A percentile compares a stretch with the other conserved stretches of the same genome.
These are phyloP conservation scores for Cheilosia grossa DNA, from an alignment of 2,888 invertebrate genomes.

Conservation along the genomic window DNA sequence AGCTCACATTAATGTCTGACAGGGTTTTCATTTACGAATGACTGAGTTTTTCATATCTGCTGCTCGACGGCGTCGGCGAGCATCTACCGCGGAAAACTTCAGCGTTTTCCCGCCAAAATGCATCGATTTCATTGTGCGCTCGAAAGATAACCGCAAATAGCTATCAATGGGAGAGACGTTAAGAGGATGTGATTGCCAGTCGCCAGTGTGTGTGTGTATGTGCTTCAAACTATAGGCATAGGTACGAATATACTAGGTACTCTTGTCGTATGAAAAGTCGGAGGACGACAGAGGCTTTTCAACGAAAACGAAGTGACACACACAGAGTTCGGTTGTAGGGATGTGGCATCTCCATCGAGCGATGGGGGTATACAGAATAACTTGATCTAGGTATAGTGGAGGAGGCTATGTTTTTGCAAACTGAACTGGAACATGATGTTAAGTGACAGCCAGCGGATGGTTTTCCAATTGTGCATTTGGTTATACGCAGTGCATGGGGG, in stretches of 20 bases:
- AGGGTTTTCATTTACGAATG: slow-evolving; percentile 71
- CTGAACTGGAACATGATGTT: slow-evolving; percentile 70
- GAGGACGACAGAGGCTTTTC: slow-evolving; percentile 47
- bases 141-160: slow-evolving; percentile 71
- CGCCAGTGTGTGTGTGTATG: slow-evolving; percentile 33
- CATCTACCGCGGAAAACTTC: slow-evolving; percentile 22
- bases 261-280: slow-evolving; percentile 55
- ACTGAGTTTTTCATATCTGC: slow-evolving; percentile 62
- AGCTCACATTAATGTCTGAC: slow-evolving; percentile 69
- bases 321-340: neutral
- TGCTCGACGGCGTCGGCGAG: neutral
- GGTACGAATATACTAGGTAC: too few species aligned
- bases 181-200: slow-evolving; percentile 70
- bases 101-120: slow-evolving; percentile 70
- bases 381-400: slow-evolving; percentile 6
- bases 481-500: slow-evolving; percentile 20
- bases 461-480: slow-evolving; percentile 71
- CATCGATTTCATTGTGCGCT: slow-evolving; percentile 69
- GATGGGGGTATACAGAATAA: neutral
- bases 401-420: slow-evolving; percentile 56
- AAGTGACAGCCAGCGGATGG: slow-evolving; percentile 70
- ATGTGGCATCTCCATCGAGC: slow-evolving; percentile 20
- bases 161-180: slow-evolving; percentile 68
- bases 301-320: slow-evolving; percentile 6
- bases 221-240: slow-evolving; percentile 32